A percentile compares a stretch with the other conserved stretches of the same genome.
These are phyloP conservation scores for Emys orbicularis DNA, from an alignment of 2,797 vertebrate genomes.

Conservation along the genomic window DNA sequence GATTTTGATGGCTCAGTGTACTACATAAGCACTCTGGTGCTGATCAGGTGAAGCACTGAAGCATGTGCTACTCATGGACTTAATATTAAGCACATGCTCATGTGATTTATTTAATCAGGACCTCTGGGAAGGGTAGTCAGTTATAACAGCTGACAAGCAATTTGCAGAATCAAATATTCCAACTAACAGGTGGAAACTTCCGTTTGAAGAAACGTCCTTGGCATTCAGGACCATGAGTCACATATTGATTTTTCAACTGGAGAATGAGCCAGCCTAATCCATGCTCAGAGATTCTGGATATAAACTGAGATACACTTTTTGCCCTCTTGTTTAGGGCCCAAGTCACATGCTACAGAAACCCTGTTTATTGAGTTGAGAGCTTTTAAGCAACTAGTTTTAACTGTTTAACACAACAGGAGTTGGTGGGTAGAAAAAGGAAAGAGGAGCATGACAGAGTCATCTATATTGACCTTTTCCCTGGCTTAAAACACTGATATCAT, in stretches of 20 bases:
- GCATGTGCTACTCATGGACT: neutral
- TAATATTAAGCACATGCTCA: neutral
- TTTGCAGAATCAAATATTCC: slow-evolving; percentile 20
- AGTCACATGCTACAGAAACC: neutral
- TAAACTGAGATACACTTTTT: neutral
- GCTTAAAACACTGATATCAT: neutral
- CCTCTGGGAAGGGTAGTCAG: neutral
- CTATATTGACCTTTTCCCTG: neutral
- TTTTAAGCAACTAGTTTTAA: neutral
- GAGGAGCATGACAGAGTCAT: neutral
- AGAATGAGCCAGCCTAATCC: neutral
- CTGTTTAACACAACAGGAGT: neutral
- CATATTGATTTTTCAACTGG: slow-evolving; percentile 1
- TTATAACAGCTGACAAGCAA: slow-evolving; percentile 10
- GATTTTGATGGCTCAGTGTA: neutral
- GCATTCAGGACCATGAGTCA: slow-evolving; percentile 45
- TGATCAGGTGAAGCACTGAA: neutral
- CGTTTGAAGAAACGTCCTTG: slow-evolving; percentile 20
- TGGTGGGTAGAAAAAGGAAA: neutral
- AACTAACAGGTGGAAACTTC: slow-evolving; percentile 14
- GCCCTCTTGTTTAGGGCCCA: neutral
- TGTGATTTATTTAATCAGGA: neutral
- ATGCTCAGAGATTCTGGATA: neutral
- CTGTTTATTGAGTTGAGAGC: neutral
- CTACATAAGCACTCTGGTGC: neutral